Percentiles rank a stretch among this genome's conserved stretches.
phyloP scores from a whole-genome alignment of 2,797 vertebrate species.

The Gadopsis bispinosus region DNA sequence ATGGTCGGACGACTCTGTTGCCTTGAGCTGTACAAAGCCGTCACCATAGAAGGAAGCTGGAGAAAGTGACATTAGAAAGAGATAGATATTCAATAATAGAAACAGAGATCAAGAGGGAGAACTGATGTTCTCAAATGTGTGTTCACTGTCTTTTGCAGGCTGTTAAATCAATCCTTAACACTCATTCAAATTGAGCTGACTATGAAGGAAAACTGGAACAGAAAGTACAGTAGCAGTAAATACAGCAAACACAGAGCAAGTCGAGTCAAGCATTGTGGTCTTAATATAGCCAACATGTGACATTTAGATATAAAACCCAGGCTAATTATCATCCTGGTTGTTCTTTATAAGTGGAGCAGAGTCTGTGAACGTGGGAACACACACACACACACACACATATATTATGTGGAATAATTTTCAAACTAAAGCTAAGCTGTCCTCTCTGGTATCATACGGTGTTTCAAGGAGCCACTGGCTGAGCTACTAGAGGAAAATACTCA shows the following conservation, averaged over 20 bases:
- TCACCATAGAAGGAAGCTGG: slow-evolving; percentile 94
- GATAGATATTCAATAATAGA: not conserved
- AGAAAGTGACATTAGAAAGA: slow-evolving; percentile 39
- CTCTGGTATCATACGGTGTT: no score
- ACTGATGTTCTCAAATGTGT: slow-evolving; percentile 2
- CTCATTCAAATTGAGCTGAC: slow-evolving; percentile 23
- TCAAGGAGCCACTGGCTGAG: no score
- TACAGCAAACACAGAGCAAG: slow-evolving; percentile 44
- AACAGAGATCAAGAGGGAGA: not conserved
- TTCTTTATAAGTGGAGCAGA: slow-evolving; percentile 59
- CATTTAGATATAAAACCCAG: slow-evolving; percentile 75
- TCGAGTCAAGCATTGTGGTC: slow-evolving; percentile 64
- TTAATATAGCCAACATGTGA: slow-evolving; percentile 75
- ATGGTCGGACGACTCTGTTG: slow-evolving; percentile 81
- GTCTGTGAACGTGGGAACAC: slow-evolving; percentile 5
- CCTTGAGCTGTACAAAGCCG: slow-evolving; percentile 90
- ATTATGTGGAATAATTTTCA: no score
- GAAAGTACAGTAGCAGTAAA: slow-evolving; percentile 27
- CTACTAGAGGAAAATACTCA: no score
- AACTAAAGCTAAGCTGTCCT: no score
- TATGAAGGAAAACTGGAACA: slow-evolving; percentile 16
- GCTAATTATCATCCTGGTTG: slow-evolving; percentile 75
- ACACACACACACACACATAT: not conserved
- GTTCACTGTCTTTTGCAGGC: slow-evolving; percentile 6
- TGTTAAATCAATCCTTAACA: slow-evolving; percentile 14